phyloP scores from a whole-genome alignment of 1,140 invertebrate species.

The Trichonephila inaurata region DNA sequence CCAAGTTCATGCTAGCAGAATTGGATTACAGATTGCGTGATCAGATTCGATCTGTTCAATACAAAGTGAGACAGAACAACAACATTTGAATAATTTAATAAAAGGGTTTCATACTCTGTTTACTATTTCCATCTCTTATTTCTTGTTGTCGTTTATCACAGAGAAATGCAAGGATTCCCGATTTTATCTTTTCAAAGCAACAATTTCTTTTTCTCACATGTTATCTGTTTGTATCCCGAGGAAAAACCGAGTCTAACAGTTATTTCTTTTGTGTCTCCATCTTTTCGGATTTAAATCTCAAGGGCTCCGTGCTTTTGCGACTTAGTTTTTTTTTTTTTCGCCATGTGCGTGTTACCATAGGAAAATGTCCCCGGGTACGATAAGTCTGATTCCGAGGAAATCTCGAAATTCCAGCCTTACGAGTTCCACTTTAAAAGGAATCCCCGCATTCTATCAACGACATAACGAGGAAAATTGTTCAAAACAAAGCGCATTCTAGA shows the following conservation, averaged over 20 bases:
- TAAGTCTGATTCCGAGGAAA: slow-evolving; percentile 4
- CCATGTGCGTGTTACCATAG: not conserved
- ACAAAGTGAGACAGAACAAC: not conserved
- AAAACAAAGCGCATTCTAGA: not conserved
- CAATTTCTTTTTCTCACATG: slow-evolving; percentile 44
- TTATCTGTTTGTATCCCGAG: slow-evolving; percentile 51
- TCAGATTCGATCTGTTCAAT: not conserved
- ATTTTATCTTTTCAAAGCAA: not conserved
- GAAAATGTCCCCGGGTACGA: slow-evolving; percentile 5
- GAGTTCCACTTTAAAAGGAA: slow-evolving; percentile 5
- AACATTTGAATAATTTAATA: slow-evolving; percentile 25
- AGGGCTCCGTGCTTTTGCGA: not conserved
- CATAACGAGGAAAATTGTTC: slow-evolving; percentile 30
- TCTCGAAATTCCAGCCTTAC: not conserved
- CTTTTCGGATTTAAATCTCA: slow-evolving; percentile 31
- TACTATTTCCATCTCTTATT: not conserved
- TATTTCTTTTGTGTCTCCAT: not conserved
- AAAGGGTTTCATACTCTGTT: slow-evolving; percentile 18
- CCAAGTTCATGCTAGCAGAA: not conserved
- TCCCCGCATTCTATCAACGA: slow-evolving; percentile 15
- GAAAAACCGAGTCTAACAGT: slow-evolving; percentile 24
- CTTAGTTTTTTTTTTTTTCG: not conserved
- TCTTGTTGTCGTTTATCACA: not conserved
- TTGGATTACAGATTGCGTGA: not conserved
- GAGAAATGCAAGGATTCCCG: not conserved